phyloP scores from a whole-genome alignment of 2,797 vertebrate genomes.

The Gouania willdenowi region DNA sequence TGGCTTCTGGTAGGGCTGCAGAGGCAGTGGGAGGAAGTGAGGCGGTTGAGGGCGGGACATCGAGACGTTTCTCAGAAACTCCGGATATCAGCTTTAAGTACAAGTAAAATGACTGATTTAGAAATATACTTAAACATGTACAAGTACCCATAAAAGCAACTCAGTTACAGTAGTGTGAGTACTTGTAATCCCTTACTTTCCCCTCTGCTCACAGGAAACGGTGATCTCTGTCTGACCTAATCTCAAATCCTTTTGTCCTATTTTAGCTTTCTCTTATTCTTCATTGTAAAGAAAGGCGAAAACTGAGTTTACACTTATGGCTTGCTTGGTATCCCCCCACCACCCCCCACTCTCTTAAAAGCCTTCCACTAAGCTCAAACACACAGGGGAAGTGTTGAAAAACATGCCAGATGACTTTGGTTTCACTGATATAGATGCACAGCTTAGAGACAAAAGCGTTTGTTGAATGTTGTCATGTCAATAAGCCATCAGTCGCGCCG shows the following conservation, averaged over 20 bases:
- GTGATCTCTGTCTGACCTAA: conserved; percentile 32
- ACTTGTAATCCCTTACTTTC: too few species aligned
- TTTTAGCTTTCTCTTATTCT: conserved; percentile 63
- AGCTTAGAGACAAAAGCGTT: conserved; percentile 61
- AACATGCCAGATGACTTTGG: conserved; percentile 64
- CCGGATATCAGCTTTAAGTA: too few species aligned
- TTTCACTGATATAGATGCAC: conserved; percentile 60
- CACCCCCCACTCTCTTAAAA: conserved; percentile 30
- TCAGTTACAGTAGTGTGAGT: too few species aligned
- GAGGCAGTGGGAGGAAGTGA: too few species aligned
- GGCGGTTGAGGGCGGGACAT: too few species aligned
- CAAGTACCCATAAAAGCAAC: too few species aligned
- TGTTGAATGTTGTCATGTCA: conserved; percentile 69
- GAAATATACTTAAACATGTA: too few species aligned
- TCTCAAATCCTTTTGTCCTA: conserved; percentile 22
- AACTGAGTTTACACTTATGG: conserved; percentile 63
- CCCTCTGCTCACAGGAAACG: too few species aligned
- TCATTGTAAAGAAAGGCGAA: conserved; percentile 52
- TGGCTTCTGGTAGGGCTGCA: too few species aligned
- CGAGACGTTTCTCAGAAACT: too few species aligned
- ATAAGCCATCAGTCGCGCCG: conserved; percentile 65
- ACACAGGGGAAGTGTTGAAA: conserved; percentile 50
- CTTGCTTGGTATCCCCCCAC: conserved; percentile 20
- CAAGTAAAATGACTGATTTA: too few species aligned
- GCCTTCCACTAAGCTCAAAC: conserved; percentile 63